Evolutionary conservation across 2,797 vertebrate species (phyloP).

Genomic region (Spinus olivaceus): DNA sequence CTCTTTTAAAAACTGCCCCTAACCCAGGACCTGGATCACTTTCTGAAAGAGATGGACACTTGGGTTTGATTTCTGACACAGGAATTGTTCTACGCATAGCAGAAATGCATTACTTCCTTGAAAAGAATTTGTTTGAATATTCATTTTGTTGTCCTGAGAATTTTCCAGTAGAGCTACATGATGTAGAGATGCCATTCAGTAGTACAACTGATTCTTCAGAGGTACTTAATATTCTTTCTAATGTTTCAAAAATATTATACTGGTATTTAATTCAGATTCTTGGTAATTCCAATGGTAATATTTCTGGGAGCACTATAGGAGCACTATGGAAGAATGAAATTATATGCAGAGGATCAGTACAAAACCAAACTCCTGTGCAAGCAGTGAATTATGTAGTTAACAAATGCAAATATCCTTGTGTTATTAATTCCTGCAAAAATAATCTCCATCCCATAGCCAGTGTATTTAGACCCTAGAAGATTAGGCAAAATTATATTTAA

Average conservation of each 20-base stretch:
- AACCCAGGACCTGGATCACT: conserved; percentile 40
- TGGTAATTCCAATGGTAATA: background rate
- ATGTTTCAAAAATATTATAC: background rate
- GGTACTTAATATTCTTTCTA: conserved; percentile 23
- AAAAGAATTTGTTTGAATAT: conserved; percentile 73
- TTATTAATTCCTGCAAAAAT: background rate
- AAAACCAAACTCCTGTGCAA: background rate
- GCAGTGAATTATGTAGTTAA: background rate
- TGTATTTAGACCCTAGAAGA: background rate
- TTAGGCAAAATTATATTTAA: background rate
- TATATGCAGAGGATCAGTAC: background rate
- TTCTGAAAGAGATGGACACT: conserved; percentile 58
- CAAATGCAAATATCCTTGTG: background rate
- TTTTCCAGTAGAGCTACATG: conserved; percentile 68
- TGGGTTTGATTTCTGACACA: conserved; percentile 69
- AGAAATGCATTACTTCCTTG: conserved; percentile 81
- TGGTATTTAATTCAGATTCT: background rate
- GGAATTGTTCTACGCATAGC: conserved; percentile 74
- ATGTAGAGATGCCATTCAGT: background rate
- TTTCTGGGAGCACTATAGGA: background rate
- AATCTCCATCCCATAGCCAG: background rate
- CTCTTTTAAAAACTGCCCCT: conserved; percentile 44
- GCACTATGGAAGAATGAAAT: background rate
- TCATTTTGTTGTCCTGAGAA: conserved; percentile 73
- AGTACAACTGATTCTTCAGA: background rate